phyloP scores from a whole-genome alignment of 2,888 invertebrate species.

The Aquatica leii region DNA sequence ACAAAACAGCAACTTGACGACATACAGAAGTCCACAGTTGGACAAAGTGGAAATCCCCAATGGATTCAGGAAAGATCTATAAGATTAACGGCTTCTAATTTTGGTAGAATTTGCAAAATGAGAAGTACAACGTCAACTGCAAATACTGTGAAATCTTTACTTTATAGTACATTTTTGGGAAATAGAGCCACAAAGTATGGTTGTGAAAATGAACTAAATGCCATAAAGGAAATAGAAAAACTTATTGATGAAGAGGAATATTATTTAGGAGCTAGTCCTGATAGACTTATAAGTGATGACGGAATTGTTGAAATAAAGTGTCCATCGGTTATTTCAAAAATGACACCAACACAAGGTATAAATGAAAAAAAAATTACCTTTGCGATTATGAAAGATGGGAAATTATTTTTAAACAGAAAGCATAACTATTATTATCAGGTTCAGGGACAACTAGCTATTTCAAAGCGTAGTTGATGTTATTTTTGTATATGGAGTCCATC shows the following conservation, averaged over 20 bases:
- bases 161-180: conserved; percentile 22
- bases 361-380: too few relatives aligned
- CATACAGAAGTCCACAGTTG: conserved; percentile 34
- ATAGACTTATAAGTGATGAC: too few relatives aligned
- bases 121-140: conserved; percentile 20
- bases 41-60: conserved; percentile 41
- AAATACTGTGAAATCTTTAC: conserved; percentile 21
- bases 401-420: too few relatives aligned
- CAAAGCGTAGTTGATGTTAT: too few relatives aligned
- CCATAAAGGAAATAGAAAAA: not conserved
- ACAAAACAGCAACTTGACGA: conserved; percentile 28
- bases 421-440: not conserved
- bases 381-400: too few relatives aligned
- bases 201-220: too few relatives aligned
- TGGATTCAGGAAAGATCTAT: conserved; percentile 48
- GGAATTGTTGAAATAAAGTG: too few relatives aligned
- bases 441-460: too few relatives aligned
- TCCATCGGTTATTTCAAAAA: too few relatives aligned
- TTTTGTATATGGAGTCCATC: too few relatives aligned
- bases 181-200: conserved; percentile 3
- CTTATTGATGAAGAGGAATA: not conserved
- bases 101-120: conserved; percentile 42
- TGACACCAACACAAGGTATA: too few relatives aligned
- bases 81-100: conserved; percentile 51
- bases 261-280: too few relatives aligned